Conservation (phyloP, 2,888 invertebrate species). For the Spodoptera exigua region DNA sequence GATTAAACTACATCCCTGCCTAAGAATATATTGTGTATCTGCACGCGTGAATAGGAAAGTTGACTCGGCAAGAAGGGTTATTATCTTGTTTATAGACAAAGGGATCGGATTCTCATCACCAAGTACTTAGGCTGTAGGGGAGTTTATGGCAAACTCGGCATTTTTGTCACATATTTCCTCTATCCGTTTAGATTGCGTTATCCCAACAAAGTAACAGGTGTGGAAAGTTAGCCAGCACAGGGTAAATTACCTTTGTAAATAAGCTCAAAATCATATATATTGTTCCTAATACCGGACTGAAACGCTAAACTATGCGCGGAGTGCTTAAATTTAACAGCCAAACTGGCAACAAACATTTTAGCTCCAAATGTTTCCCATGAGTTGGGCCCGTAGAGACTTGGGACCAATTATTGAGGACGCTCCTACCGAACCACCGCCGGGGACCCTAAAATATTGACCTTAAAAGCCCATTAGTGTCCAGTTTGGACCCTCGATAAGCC, state of each 20-base stretch:
- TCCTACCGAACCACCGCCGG: constrained; percentile 51
- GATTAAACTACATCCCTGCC: not conserved
- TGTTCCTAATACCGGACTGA: constrained; percentile 17
- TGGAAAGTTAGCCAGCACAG: not conserved
- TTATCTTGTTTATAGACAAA: constrained; percentile 29
- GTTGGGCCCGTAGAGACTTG: constrained; percentile 65
- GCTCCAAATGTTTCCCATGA: constrained; percentile 61
- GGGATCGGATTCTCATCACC: constrained; percentile 21
- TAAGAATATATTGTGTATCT: constrained; percentile 11
- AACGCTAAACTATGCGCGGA: constrained; percentile 39
- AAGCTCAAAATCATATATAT: constrained; percentile 19
- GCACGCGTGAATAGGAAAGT: constrained; percentile 14
- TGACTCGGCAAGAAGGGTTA: constrained; percentile 22
- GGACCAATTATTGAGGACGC: constrained; percentile 78
- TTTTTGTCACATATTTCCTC: constrained; percentile 12
- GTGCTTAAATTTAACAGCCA: constrained; percentile 62
- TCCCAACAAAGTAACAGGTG: not conserved
- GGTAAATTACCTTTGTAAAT: constrained; percentile 17
- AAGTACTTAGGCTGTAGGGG: constrained; percentile 1
- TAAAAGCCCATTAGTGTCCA: constrained; percentile 82
- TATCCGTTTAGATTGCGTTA: not conserved
- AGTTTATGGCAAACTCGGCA: constrained; percentile 6
- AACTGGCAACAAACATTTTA: constrained; percentile 61
- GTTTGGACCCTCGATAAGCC: constrained; percentile 76
- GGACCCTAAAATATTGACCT: constrained; percentile 82